Evolutionary conservation across 2,113 vertebrate species (phyloP), one percentile per base, ranked within the genome.

Genomic region (Andinoacara biseriatus): DNA sequence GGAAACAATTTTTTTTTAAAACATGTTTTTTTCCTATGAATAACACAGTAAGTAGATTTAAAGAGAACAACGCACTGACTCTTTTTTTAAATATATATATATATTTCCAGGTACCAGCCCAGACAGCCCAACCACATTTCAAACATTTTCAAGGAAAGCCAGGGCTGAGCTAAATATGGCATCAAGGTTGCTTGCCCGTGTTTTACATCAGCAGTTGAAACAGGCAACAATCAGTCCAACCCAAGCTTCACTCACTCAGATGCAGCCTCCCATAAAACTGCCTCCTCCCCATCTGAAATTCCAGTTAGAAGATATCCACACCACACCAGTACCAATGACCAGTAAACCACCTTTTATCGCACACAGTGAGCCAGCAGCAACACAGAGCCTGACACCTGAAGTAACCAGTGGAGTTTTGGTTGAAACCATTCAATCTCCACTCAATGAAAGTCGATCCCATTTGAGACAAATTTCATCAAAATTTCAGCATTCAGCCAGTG

Each of bases 251-350:
- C 74, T 87, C 17, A 86, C 89, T 38, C 91, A 93, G 76, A 89
- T 93, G 63, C 85, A 92, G 11, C 85, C 84, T 29, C 91, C 90
- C 5, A 89, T 90, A 49, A 58, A 89, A 22, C 84, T 80, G 14
- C 80, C 89, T 63, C 83, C 84, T 35, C 87, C 89, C 5, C 84
- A 79, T 76, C 90, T 76, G 7, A 78, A 88, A 58, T 74, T 87
- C 65, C 79, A 83, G 33, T 76, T 65, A 38, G 38, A 31, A 17
- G 29, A 78, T 40, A 57, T 56, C 17, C 72, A 80, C 46, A 54
- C 52, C 10, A 33, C 5, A 6, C 77, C 83, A 5, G 52, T 20
- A 14, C 57, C 58, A 56, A 17, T n/a, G 22, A 82, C 69, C 2
- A 72, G 5, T 26, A 33, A 58, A n/a, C 31, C 79, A 0, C 58